These are phyloP conservation scores for Pandemis heparana DNA, from an alignment of 2,888 invertebrate genomes.

Conservation along the genomic window DNA sequence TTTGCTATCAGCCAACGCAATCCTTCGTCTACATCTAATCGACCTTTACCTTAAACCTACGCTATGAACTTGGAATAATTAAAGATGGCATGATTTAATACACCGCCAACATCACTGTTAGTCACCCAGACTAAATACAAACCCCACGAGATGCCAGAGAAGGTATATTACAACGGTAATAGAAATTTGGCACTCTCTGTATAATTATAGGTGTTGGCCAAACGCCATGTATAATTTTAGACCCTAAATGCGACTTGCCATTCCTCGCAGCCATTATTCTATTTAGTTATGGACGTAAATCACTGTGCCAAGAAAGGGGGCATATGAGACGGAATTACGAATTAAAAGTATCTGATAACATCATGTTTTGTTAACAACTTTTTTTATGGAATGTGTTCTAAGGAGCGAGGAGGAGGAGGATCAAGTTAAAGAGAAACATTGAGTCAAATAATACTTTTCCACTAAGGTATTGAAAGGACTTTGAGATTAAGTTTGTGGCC, in stretches of 20 bases:
- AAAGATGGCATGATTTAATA: background rate
- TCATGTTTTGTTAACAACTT: no score
- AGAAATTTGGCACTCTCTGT: constrained; percentile 77
- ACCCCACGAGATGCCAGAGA: constrained; percentile 56
- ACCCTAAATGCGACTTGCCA: constrained; percentile 65
- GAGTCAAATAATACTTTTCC: no score
- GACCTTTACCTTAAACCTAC: constrained; percentile 9
- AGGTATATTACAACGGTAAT: constrained; percentile 57
- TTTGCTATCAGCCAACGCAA: no score
- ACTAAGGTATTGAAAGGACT: no score
- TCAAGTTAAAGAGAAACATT: no score
- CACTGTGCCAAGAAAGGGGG: constrained; percentile 11
- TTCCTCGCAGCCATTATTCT: constrained; percentile 56
- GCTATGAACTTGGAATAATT: background rate
- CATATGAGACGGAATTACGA: background rate
- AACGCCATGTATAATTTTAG: constrained; percentile 72
- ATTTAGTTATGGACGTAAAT: constrained; percentile 31
- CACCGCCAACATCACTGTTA: constrained; percentile 11
- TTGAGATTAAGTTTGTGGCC: no score
- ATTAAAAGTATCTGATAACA: background rate
- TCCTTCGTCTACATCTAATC: background rate
- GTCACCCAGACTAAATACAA: constrained; percentile 26
- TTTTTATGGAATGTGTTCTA: no score
- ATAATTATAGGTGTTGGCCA: constrained; percentile 74
- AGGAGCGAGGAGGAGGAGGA: no score